Base-by-base conservation (phyloP, 2,888 invertebrate genomes). In the Aleiodes testaceus region DNA sequence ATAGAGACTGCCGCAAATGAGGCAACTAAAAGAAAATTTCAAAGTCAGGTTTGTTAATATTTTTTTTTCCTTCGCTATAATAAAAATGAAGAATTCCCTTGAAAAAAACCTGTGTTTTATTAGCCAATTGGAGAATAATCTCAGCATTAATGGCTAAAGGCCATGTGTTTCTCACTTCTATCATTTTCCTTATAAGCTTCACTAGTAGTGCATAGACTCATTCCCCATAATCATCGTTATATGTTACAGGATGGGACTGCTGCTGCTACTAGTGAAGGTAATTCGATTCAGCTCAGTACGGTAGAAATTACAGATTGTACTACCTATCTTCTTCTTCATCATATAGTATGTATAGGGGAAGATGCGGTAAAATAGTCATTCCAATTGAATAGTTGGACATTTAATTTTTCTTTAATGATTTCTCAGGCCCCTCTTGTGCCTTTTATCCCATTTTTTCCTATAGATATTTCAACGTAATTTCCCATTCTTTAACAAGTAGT, bases 1-100 rank as follows among this genome's bases (percentile, higher is more conserved):
- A 88, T 89, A 74, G 88, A 88, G 75, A 86, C 84, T 30, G 89
- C 89, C 9, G 84, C 87, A 55, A 81, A 85, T 45, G 89, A 89
- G 75, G 89, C 88, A 14, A 80, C 84, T 1, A 86, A 81, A 71
- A 82, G 88, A 76, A 85, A 83, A 74, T 72, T 77, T 42, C 79
- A 81, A 22, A 76, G 79, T 47, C 81, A 87, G 81, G 87, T 87
- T 73, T 42, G 71, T 45, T 9, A 2, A 36, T 36, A 53, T 22
- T 53, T 12, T 53, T 30, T 53, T 53, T 1, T 12, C 3, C 26
- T 4, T 30, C 22, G 26, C 26, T 0, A 26, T 5, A 26, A 26
- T 2, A 2, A 26, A 5, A 26, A 5, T 26, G 3, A 5, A 26
- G 26, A 26, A 26, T 26, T 5, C 3, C 26, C 26, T 26, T 3